Percentiles rank a stretch among this genome's conserved stretches.
These are phyloP conservation scores for Miniopterus natalensis DNA, from an alignment of 2,113 vertebrate species.

Conservation along the genomic window DNA sequence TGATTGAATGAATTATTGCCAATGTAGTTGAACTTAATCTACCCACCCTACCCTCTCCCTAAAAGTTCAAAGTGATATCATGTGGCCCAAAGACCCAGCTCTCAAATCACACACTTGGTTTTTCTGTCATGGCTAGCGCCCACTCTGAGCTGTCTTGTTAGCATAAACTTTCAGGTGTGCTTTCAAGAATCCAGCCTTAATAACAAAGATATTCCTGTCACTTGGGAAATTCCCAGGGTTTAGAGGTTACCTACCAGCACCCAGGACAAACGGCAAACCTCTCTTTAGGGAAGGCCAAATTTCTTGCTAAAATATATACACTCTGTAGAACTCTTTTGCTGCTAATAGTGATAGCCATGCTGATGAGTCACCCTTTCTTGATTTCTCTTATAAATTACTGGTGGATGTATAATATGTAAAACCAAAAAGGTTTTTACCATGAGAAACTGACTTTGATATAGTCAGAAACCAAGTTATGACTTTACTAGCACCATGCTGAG, in stretches of 20 bases:
- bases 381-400: background rate
- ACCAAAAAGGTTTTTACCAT: background rate
- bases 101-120: background rate
- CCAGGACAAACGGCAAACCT: background rate
- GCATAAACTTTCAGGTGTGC: background rate
- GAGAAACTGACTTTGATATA: background rate
- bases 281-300: background rate
- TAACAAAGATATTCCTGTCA: background rate
- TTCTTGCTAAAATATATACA: background rate
- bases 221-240: background rate
- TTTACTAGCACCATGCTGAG: background rate
- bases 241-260: background rate
- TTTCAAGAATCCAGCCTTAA: background rate
- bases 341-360: background rate
- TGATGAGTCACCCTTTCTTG: background rate
- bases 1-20: background rate
- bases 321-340: background rate
- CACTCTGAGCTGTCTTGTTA: background rate
- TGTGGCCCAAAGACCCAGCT: background rate
- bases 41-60: background rate
- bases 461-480: constrained; percentile 14
- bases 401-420: background rate
- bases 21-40: background rate
- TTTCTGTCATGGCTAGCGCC: background rate
- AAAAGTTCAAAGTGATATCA: background rate